Conservation (phyloP, 2,113 vertebrate species). For the Herpetotheres cachinnans region DNA sequence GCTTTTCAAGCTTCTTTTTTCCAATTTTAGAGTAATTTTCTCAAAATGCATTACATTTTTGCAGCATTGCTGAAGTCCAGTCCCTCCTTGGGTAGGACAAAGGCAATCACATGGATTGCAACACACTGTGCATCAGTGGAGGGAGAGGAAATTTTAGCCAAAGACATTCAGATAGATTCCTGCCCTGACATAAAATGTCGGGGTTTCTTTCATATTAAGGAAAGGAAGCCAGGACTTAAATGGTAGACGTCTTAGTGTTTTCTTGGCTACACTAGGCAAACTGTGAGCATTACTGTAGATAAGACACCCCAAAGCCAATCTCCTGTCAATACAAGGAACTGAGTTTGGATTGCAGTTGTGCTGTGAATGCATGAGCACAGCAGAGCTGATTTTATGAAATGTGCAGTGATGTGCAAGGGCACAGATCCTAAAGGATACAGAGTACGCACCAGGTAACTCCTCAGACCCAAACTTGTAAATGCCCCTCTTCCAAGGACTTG, state of each 20-base stretch:
- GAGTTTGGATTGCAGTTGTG: not conserved
- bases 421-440: not conserved
- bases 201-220: not conserved
- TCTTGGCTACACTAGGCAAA: not conserved
- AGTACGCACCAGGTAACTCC: not conserved
- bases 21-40: not conserved
- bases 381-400: not conserved
- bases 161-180: not conserved
- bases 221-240: not conserved
- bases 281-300: not conserved
- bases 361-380: not conserved
- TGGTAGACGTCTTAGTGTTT: not conserved
- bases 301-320: not conserved
- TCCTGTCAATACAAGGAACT: not conserved
- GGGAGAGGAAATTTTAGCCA: not conserved
- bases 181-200: not conserved
- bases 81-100: not conserved
- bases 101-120: not conserved
- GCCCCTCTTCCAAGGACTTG: not conserved
- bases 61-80: not conserved
- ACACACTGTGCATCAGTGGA: not conserved
- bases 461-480: not conserved
- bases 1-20: slow-evolving; percentile 3
- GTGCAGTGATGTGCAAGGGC: fast-evolving
- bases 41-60: not conserved